These are phyloP conservation scores for Epizoanthus illoricatus DNA, from an alignment of 92 coral and sea anemone genomes.

Conservation along the genomic window DNA sequence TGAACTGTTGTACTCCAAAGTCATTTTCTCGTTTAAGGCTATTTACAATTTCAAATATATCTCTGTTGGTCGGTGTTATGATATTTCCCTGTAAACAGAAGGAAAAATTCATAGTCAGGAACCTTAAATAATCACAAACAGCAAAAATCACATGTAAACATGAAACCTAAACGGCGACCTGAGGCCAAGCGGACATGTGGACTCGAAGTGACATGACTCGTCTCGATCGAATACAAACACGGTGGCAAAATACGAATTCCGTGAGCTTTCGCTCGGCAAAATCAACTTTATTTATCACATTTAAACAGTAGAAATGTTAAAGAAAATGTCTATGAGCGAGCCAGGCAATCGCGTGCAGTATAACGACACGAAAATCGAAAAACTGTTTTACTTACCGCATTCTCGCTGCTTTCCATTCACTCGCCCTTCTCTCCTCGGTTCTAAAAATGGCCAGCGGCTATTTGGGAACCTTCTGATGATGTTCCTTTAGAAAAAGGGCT, in stretches of 20 bases:
- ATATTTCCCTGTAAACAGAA: constrained; percentile 21
- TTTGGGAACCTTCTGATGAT: constrained; percentile 15
- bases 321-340: constrained; percentile 10
- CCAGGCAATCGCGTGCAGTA: neutral
- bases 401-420: constrained; percentile 1
- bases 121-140: no score
- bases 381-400: constrained; percentile 26
- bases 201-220: no score
- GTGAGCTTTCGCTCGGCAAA: constrained; percentile 4
- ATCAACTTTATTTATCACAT: neutral
- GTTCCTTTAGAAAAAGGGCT: constrained; percentile 27
- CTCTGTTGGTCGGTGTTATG: constrained; percentile 6
- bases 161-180: constrained; percentile 11
- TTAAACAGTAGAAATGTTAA: constrained; percentile 10
- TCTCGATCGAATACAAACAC: no score
- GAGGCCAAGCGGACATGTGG: no score
- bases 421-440: neutral
- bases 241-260: neutral
- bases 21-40: constrained; percentile 25
- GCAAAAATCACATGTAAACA: neutral
- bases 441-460: constrained; percentile 20
- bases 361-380: constrained; percentile 6
- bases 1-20: constrained; percentile 27
- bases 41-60: constrained; percentile 19
- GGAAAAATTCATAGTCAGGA: neutral